Evolutionary conservation across 1,140 invertebrate species (phyloP), one percentile per base, ranked within the genome.

Genomic region (Ceratina australensis): DNA sequence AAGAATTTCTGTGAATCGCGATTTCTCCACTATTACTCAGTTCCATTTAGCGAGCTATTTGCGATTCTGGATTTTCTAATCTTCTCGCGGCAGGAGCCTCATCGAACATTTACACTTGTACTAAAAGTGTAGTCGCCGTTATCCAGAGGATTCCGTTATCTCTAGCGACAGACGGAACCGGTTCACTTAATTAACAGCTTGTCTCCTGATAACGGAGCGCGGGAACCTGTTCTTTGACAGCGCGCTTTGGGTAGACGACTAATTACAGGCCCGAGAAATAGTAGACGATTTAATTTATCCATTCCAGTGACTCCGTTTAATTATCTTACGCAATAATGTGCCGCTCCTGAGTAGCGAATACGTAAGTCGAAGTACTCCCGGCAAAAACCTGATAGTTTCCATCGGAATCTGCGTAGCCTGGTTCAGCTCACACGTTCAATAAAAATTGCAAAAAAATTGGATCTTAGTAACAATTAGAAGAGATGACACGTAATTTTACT

Each of bases 271-370:
- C 57, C 74, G 74, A 77, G 74, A 69, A 77, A 77, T 77, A 69
- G 67, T 77, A 69, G 74, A 77, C 74, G 74, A 77, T 77, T 77
- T 77, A 77, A 77, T 77, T 77, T 77, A 77, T 77, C 74, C 74
- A 77, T 77, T 63, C 74, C 67, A 77, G 57, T 52, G 74, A 77
- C 74, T 77, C 67, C 74, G 67, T 77, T 77, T 77, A 71, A 77
- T 77, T 77, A 77, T 77, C 74, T 71, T 77, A 77, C 74, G 74
- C 74, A 77, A 71, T 77, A 71, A 77, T 77, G 74, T 77, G 33
- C 33, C 66, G 16, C 74, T 24, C 52, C 54, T 63, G 66, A 42
- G 22, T 63, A 77, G 52, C 16, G 57, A 71, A 63, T 24, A 77
- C 67, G 66, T 47, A 24, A 77, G 74, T 63, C 47, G n/a, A 71